Percentiles rank a stretch among this genome's conserved stretches.
Conservation (phyloP, 1,140 invertebrate genomes). For the Sitodiplosis mosellana region DNA sequence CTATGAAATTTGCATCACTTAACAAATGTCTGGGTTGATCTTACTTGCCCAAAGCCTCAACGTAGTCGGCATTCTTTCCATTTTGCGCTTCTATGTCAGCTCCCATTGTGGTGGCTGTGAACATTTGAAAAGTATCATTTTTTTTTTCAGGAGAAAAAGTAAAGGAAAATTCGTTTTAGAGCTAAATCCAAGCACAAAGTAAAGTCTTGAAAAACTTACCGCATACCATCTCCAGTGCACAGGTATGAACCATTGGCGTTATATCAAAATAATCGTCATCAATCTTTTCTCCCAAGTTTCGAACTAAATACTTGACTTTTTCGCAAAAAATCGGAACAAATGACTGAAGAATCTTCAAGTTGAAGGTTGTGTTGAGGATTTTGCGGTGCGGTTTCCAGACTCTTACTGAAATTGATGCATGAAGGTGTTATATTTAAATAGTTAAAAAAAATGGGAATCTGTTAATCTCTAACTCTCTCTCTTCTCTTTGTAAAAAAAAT, state of each 20-base stretch:
- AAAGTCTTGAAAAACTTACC: too few species aligned
- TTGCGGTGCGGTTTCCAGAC: constrained; percentile 1
- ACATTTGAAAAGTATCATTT: neutral
- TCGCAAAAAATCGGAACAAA: constrained; percentile 2
- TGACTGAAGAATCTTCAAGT: constrained; percentile 1
- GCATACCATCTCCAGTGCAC: neutral
- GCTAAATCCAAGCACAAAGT: too few species aligned
- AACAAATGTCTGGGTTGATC: neutral
- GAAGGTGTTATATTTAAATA: neutral
- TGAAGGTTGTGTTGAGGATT: neutral
- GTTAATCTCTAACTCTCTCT: neutral
- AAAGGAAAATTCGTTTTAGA: neutral
- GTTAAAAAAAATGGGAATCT: neutral
- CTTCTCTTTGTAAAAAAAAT: too few species aligned
- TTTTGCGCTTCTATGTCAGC: neutral
- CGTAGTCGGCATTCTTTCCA: neutral
- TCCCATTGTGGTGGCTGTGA: neutral
- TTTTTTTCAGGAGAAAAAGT: neutral
- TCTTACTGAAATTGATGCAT: neutral
- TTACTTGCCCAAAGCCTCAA: neutral
- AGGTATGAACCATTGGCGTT: neutral
- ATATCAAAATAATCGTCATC: neutral
- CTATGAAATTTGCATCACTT: neutral
- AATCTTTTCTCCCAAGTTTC: neutral
- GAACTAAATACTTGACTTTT: neutral